A percentile compares a stretch with the other conserved stretches of the same genome.
Conservation (phyloP, 2,888 invertebrate genomes). For the Ptilodon capucinus region DNA sequence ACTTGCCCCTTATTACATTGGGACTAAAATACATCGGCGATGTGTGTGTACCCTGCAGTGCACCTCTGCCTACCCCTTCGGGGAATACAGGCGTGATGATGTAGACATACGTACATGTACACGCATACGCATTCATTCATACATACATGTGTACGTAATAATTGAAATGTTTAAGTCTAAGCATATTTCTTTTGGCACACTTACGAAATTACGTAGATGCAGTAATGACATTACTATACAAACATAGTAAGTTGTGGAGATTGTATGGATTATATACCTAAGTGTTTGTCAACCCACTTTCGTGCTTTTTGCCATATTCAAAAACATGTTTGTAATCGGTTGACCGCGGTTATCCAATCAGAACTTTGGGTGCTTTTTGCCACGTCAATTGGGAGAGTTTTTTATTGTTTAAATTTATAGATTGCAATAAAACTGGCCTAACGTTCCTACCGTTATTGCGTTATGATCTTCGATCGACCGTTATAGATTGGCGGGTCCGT, state of each 20-base stretch:
- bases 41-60: too few species aligned
- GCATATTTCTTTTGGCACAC: neutral
- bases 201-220: slow-evolving; percentile 8
- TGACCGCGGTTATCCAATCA: slow-evolving; percentile 1
- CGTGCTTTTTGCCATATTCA: slow-evolving; percentile 16
- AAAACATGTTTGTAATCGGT: slow-evolving; percentile 4
- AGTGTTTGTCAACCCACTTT: slow-evolving; percentile 22
- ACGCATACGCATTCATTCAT: too few species aligned
- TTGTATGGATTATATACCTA: slow-evolving; percentile 20
- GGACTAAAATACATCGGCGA: too few species aligned
- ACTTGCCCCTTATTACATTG: too few species aligned
- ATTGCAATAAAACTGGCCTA: slow-evolving; percentile 30
- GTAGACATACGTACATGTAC: too few species aligned
- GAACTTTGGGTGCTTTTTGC: neutral
- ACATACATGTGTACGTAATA: too few species aligned
- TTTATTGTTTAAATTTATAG: slow-evolving; percentile 25
- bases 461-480: slow-evolving; percentile 33
- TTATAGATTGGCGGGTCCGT: slow-evolving; percentile 36
- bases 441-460: slow-evolving; percentile 38
- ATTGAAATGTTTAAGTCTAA: too few species aligned
- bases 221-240: slow-evolving; percentile 29
- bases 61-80: too few species aligned
- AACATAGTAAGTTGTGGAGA: slow-evolving; percentile 19
- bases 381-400: slow-evolving; percentile 9
- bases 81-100: too few species aligned